These are phyloP conservation scores for Tamandua tetradactyla DNA, from an alignment of 2,797 vertebrate species.

Conservation along the genomic window DNA sequence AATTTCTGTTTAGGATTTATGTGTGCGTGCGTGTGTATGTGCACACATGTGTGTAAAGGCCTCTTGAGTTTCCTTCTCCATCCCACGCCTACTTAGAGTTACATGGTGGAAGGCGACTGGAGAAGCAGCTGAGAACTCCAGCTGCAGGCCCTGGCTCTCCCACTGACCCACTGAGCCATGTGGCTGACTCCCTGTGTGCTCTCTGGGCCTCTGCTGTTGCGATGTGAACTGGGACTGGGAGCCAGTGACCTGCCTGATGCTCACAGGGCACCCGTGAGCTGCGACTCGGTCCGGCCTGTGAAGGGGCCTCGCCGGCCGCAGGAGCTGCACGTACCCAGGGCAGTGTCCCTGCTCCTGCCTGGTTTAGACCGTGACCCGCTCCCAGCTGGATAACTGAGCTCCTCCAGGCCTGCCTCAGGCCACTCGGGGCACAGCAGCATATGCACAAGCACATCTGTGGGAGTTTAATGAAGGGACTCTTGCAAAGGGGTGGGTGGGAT, in stretches of 20 bases:
- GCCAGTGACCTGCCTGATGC: background rate
- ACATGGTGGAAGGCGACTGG: background rate
- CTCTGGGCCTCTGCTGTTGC: background rate
- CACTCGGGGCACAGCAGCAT: background rate
- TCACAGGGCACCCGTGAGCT: background rate
- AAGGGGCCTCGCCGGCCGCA: background rate
- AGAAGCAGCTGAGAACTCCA: background rate
- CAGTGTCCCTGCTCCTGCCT: background rate
- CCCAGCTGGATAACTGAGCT: background rate
- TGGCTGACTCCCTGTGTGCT: background rate
- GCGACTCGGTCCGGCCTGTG: background rate
- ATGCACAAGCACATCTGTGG: background rate
- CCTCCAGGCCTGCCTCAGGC: background rate
- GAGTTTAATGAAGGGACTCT: background rate
- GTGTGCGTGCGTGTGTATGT: background rate
- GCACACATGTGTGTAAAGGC: background rate
- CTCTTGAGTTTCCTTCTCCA: conserved; percentile 9
- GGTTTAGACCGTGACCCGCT: background rate
- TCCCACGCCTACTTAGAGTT: background rate
- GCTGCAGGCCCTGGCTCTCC: background rate
- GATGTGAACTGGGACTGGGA: background rate
- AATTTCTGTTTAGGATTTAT: background rate
- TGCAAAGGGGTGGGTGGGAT: background rate
- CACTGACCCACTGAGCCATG: background rate
- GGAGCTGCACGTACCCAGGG: background rate